A percentile compares a stretch with the other conserved stretches of the same genome.
Conservation (phyloP, 2,797 vertebrate genomes). For the Poliocrania exsul region DNA sequence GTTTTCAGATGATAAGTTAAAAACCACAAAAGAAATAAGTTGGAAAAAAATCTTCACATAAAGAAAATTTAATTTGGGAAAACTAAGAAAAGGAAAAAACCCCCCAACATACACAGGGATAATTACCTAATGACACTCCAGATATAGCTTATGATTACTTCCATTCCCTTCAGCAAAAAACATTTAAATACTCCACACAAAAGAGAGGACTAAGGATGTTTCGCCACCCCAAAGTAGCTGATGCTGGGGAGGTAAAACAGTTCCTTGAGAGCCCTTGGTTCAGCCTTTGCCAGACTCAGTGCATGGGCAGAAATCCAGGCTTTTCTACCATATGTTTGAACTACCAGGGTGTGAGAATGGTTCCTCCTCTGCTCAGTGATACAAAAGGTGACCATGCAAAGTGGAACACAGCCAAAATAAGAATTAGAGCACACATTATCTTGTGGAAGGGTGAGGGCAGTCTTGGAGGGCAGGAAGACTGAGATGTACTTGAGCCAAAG, state of each 20-base stretch:
- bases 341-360: neutral
- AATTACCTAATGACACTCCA: neutral
- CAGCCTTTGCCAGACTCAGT: neutral
- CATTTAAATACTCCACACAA: neutral
- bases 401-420: neutral
- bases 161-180: neutral
- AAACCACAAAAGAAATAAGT: neutral
- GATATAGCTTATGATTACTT: neutral
- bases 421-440: neutral
- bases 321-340: neutral
- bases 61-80: neutral
- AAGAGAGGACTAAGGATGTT: neutral
- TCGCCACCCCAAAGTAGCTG: neutral
- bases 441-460: neutral
- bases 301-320: neutral
- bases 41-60: neutral
- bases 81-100: neutral
- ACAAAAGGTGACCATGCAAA: accelerated
- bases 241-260: neutral
- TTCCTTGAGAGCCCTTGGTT: neutral
- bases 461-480: neutral
- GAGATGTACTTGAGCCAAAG: neutral
- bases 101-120: neutral
- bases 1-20: neutral
- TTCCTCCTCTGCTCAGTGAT: neutral